Evolutionary conservation across 2,888 invertebrate species (phyloP), one percentile per base, ranked within the genome.

Genomic region (Eristalinus sepulchralis): DNA sequence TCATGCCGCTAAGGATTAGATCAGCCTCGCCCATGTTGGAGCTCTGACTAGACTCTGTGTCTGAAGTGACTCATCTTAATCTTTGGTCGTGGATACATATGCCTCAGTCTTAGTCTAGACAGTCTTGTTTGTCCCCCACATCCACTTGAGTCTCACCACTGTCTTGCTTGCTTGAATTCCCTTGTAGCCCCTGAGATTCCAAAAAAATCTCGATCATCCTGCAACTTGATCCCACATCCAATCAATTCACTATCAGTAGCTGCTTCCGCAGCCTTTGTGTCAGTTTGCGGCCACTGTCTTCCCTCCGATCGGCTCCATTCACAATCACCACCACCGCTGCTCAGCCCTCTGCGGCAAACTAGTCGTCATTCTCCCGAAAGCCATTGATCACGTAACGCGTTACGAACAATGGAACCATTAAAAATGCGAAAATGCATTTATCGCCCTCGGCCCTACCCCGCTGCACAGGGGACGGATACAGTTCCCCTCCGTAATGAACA

Each of bases 391-490:
- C 57, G 3, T 11, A 17, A 8, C 24, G 24, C 57, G 9, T 57
- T 57, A 22, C 57, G 24, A 57, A 57, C 57, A 57, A 57, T 60
- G 47, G 60, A 76, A 67, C 76, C 60, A 79, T 60, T 72, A 72
- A 67, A 72, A 79, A 66, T 72, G 72, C 72, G 57, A 79, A 66
- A 79, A 66, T 79, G 60, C 66, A 72, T 33, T 79, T 66, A 60
- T 66, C 47, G 47, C 64, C 63, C 60, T 62, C 31, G 17, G 39
- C 31, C 60, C 71, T 34, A 20, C 67, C 68, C 22, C 53, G 22
- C 39, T 1, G 39, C 39, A 39, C 64, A 64, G 9, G 31, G 20
- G 10, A 4, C 36, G 60, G 59, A 68, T 20, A 13, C 34, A 34
- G 60, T 79, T 36, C 64, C 72, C 79, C 72, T 24, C 31, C 59